Percentiles rank a stretch among this genome's conserved stretches.
Evolutionary conservation across 2,888 invertebrate species (phyloP).

Genomic region (Erebia epiphron): DNA sequence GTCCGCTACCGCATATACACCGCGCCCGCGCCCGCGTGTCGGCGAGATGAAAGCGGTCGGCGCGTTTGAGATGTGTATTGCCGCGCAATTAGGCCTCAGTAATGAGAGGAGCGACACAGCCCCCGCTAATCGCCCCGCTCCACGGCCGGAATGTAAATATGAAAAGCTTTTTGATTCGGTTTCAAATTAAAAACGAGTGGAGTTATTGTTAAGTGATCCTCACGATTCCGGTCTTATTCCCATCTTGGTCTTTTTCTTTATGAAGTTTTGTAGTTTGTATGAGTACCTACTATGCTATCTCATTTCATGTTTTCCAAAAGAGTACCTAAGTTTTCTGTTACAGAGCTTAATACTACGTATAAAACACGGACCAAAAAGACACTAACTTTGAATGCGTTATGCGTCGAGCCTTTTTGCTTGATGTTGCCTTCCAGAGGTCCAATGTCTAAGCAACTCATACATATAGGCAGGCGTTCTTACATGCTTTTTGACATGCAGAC

Average conservation of each 20-base stretch:
- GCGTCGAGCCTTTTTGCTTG: too few species aligned
- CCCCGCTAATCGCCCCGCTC: constrained; percentile 70
- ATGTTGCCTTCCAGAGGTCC: too few species aligned
- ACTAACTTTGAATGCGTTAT: too few species aligned
- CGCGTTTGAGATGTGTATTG: constrained; percentile 70
- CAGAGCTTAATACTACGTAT: too few species aligned
- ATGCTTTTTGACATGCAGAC: too few species aligned
- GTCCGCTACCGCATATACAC: constrained; percentile 43
- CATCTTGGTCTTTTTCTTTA: not conserved
- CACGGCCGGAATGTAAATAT: constrained; percentile 34
- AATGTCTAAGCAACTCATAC: too few species aligned
- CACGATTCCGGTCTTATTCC: constrained; percentile 5
- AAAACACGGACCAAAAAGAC: too few species aligned
- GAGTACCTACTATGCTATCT: not conserved
- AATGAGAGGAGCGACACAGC: constrained; percentile 79
- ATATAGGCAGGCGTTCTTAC: too few species aligned
- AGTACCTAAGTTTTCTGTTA: too few species aligned
- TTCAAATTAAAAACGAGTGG: constrained; percentile 15
- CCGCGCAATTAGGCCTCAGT: constrained; percentile 75
- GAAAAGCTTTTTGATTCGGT: constrained; percentile 20
- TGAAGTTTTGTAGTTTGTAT: not conserved
- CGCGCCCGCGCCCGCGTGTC: constrained; percentile 45
- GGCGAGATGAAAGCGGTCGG: constrained; percentile 79
- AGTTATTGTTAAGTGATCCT: constrained; percentile 20
- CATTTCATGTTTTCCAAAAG: not conserved